Evolutionary conservation across 2,888 invertebrate genomes (phyloP), one percentile per base, ranked within the genome.

Genomic region (Ditula angustiorana): DNA sequence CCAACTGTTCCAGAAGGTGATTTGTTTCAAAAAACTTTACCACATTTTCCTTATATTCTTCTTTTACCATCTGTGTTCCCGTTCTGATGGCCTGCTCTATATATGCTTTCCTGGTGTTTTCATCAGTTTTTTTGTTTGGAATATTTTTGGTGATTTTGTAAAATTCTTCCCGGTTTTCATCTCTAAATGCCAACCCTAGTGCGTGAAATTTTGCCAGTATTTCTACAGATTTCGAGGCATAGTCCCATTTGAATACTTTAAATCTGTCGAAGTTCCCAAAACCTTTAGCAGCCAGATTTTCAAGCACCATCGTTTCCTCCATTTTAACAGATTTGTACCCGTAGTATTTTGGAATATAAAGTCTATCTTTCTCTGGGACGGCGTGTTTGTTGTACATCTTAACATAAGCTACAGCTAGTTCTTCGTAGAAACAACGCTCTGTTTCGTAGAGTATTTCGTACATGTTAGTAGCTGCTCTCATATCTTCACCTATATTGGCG

Each of bases 161-260:
- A 19, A 79, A 81, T 8, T 74, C 72, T n/a, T 74, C 76, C 0
- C 86, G 87, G 19, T 82, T 71, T 49, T 85, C 80, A 8, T 81
- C 79, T 46, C 79, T 77, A 46, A 81, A 79, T 0, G 85, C 85
- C 13, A 87, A 85, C 0, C 87, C 87, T n/a, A 87, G 66, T 0
- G 88, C 88, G 61, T 90, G 90, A 61, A 86, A 84, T 46, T 76
- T 78, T 0, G 88, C 87, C 11, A 88, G 69, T 1, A 66, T 71
- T 24, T 79, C 70, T 0, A 84, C 70, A 0, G 83, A 74, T 1
- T 75, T 68, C 0, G 79, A 67, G 0, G 83, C 79, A 24, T 86
- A 82, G 1, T 81, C 76, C 79, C 81, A 83, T 50, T 83, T 80
- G 2, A 88, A 67, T 0, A 80, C 67, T 21, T 75, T 72, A 21